A percentile compares a stretch with the other conserved stretches of the same genome.
Conservation (phyloP, 2,113 vertebrate genomes). For the Glaucidium brasilianum region DNA sequence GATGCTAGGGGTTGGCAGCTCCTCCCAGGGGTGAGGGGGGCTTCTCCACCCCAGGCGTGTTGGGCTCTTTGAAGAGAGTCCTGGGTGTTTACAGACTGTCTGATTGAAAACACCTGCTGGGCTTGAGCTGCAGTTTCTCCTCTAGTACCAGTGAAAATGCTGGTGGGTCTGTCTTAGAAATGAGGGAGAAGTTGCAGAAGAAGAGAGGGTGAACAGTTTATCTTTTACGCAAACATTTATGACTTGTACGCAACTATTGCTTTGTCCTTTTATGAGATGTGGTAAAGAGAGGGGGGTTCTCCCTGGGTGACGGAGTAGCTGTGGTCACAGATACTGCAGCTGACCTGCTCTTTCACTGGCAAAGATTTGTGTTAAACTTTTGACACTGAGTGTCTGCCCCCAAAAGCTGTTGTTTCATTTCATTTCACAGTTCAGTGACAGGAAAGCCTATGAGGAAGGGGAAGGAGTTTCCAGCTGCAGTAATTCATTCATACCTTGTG, state of each 20-base stretch:
- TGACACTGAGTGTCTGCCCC: background rate
- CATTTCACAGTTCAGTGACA: background rate
- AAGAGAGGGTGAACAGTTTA: background rate
- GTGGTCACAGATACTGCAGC: background rate
- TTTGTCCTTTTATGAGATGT: background rate
- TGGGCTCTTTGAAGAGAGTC: background rate
- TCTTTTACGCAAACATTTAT: background rate
- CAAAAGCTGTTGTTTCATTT: background rate
- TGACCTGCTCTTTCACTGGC: background rate
- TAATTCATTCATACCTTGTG: background rate
- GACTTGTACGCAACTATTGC: fast-evolving
- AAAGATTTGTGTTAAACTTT: background rate
- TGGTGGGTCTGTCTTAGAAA: background rate
- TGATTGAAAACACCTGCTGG: background rate
- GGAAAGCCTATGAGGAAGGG: background rate
- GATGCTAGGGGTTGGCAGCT: background rate
- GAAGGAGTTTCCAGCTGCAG: background rate
- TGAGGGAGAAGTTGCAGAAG: background rate
- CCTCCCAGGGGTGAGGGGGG: fast-evolving
- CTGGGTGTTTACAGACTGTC: background rate
- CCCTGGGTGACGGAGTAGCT: fast-evolving
- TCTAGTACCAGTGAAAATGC: background rate
- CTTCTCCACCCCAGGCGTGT: fast-evolving
- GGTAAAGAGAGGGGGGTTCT: background rate
- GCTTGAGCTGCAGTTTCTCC: background rate